A percentile compares a stretch with the other conserved stretches of the same genome.
Evolutionary conservation across 1,140 invertebrate species (phyloP).

Genomic region (Drosophila busckii): DNA sequence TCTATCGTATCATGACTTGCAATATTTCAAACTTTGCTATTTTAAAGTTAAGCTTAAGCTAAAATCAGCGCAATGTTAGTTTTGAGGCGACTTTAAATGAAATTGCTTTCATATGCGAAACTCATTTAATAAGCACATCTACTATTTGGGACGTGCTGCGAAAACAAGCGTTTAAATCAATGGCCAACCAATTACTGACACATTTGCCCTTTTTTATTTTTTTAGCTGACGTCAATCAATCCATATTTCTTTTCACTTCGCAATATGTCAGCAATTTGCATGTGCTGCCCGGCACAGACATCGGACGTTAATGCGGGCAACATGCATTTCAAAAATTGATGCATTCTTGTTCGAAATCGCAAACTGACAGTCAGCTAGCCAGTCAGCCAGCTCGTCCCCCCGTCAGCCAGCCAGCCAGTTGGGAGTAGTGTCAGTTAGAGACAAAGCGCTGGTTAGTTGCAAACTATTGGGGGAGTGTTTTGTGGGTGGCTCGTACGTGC

Average conservation of each 20-base stretch:
- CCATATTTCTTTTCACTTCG: constrained; percentile 11
- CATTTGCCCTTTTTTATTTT: constrained; percentile 23
- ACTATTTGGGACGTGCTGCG: too few relatives aligned
- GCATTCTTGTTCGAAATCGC: constrained; percentile 23
- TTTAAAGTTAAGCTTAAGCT: too few relatives aligned
- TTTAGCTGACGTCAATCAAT: constrained; percentile 26
- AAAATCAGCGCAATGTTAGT: too few relatives aligned
- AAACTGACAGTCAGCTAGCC: constrained; percentile 12
- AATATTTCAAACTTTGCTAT: too few relatives aligned
- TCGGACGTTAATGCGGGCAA: constrained; percentile 41
- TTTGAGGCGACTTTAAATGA: too few relatives aligned
- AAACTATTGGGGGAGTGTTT: background rate
- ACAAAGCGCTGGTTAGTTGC: background rate
- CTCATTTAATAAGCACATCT: too few relatives aligned
- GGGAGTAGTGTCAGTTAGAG: background rate
- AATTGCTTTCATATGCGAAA: background rate
- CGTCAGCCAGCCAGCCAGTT: background rate
- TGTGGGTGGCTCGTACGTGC: constrained; percentile 14
- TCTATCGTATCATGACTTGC: too few relatives aligned
- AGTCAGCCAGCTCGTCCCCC: background rate
- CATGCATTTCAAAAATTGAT: constrained; percentile 35
- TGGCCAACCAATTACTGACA: constrained; percentile 5
- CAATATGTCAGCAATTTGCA: constrained; percentile 55
- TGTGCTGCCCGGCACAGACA: constrained; percentile 12
- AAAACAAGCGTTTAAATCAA: constrained; percentile 7